Conservation (phyloP, 2,888 invertebrate species). For the Dynastes hyllus region DNA sequence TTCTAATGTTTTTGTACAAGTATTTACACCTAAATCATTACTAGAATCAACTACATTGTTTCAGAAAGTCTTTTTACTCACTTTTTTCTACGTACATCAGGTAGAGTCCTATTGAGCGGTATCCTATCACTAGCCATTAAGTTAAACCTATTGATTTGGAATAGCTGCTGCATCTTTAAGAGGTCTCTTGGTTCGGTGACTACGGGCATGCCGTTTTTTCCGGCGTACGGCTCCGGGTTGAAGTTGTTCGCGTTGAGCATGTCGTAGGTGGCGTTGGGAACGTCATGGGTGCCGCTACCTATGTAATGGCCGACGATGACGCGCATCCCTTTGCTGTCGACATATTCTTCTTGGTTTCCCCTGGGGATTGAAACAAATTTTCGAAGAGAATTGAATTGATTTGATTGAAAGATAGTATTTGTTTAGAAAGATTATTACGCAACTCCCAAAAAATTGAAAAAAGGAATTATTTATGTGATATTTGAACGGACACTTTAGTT, state of each 20-base stretch:
- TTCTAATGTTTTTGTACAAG: slow-evolving; percentile 74
- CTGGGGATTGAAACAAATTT: slow-evolving; percentile 67
- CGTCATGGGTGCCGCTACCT: slow-evolving; percentile 79
- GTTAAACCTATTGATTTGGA: slow-evolving; percentile 90
- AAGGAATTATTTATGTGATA: too few relatives aligned
- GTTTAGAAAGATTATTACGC: too few relatives aligned
- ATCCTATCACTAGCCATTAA: slow-evolving; percentile 91
- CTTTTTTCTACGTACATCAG: slow-evolving; percentile 89
- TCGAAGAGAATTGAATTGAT: not conserved
- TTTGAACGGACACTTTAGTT: too few relatives aligned
- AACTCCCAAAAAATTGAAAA: too few relatives aligned
- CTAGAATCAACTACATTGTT: too few relatives aligned
- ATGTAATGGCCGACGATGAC: slow-evolving; percentile 93
- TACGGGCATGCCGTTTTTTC: slow-evolving; percentile 87
- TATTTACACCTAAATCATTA: slow-evolving; percentile 76
- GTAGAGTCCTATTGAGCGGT: slow-evolving; percentile 87
- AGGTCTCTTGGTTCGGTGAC: slow-evolving; percentile 83
- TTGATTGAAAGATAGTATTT: too few relatives aligned
- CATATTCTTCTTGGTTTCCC: slow-evolving; percentile 79
- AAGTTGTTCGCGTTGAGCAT: slow-evolving; percentile 86
- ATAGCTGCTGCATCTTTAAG: slow-evolving; percentile 85
- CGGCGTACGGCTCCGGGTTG: slow-evolving; percentile 82
- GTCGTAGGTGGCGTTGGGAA: slow-evolving; percentile 81
- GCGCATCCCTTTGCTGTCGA: slow-evolving; percentile 83
- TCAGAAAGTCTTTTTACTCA: slow-evolving; percentile 64